These are phyloP conservation scores for Hypselothyrea guttata DNA, from an alignment of 2,888 invertebrate species.

Conservation along the genomic window DNA sequence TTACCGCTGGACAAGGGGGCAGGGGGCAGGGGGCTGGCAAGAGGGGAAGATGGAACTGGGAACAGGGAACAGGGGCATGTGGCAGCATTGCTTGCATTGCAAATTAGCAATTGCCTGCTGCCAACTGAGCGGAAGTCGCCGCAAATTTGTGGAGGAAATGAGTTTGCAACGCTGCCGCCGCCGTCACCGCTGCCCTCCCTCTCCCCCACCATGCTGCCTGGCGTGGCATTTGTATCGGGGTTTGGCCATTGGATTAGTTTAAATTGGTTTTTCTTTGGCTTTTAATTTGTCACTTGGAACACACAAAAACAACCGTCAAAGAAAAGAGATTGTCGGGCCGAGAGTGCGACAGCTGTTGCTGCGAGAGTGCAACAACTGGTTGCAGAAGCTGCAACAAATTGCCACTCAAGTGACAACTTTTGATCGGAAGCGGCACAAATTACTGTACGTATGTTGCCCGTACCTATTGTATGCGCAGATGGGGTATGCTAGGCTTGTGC, in stretches of 20 bases:
- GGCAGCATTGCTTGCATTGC: conserved; percentile 56
- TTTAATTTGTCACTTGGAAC: conserved; percentile 44
- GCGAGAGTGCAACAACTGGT: conserved; percentile 13
- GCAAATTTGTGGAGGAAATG: conserved; percentile 71
- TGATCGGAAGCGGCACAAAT: neutral
- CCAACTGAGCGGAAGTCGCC: conserved; percentile 61
- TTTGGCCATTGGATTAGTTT: conserved; percentile 29
- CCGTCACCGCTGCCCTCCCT: conserved; percentile 7
- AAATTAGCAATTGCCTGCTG: conserved; percentile 65
- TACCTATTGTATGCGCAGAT: too few relatives aligned
- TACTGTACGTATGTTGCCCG: neutral
- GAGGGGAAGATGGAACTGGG: too few relatives aligned
- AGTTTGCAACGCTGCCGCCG: conserved; percentile 47
- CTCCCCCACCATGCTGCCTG: neutral
- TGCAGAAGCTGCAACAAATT: conserved; percentile 1
- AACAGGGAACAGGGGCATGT: neutral
- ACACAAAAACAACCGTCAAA: neutral
- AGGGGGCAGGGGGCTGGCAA: neutral
- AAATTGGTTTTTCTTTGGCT: conserved; percentile 36
- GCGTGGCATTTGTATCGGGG: too few relatives aligned
- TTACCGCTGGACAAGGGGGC: too few relatives aligned
- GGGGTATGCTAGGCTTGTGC: too few relatives aligned
- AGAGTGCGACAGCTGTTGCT: too few relatives aligned
- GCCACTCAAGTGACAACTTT: neutral
- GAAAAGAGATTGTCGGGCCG: conserved; percentile 6